A percentile compares a stretch with the other conserved stretches of the same genome.
These are phyloP conservation scores for Molossus alvarezi DNA, from an alignment of 2,797 vertebrate species.

Conservation along the genomic window DNA sequence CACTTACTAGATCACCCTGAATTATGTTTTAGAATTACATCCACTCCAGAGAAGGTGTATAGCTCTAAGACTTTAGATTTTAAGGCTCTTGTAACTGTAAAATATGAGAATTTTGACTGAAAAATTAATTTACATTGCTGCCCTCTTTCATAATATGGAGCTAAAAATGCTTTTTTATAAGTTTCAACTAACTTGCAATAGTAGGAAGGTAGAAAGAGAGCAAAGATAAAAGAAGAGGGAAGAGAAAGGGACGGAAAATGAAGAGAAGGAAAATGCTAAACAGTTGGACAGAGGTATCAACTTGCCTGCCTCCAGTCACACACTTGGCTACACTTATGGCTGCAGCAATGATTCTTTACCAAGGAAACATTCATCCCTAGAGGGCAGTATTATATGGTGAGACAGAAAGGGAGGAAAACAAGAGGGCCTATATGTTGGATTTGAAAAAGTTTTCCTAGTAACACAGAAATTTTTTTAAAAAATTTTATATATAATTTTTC, in stretches of 20 bases:
- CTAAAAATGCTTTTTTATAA: conserved; percentile 14
- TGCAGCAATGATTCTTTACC: neutral
- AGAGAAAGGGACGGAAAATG: neutral
- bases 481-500: neutral
- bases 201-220: conserved; percentile 21
- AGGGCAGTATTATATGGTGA: neutral
- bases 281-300: neutral
- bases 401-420: neutral
- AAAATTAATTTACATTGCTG: conserved; percentile 32
- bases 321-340: neutral
- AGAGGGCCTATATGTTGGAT: neutral
- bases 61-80: conserved; percentile 18
- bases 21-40: conserved; percentile 59
- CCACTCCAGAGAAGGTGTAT: neutral
- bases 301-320: neutral
- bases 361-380: neutral
- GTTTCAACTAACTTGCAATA: conserved; percentile 27
- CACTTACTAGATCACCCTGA: neutral
- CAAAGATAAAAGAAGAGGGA: neutral
- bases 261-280: neutral
- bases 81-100: neutral
- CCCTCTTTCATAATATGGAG: neutral
- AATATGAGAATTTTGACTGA: conserved; percentile 43
- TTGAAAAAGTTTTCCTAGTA: conserved; percentile 56
- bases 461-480: neutral